These are phyloP conservation scores for Heterodera filipjevi DNA, from an alignment of 2,888 invertebrate species.

Conservation along the genomic window DNA sequence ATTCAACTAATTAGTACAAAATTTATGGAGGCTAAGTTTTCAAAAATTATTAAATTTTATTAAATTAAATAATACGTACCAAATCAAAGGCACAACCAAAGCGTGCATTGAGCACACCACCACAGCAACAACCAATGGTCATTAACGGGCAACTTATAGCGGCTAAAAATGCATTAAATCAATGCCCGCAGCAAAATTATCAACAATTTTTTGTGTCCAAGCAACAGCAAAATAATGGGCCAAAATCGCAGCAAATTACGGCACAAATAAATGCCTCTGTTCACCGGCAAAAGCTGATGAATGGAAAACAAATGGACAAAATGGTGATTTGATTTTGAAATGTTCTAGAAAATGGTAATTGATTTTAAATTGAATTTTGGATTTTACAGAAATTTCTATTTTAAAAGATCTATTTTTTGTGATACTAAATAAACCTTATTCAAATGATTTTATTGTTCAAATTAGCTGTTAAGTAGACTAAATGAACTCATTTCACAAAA, in stretches of 20 bases:
- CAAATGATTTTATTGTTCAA: too few species aligned
- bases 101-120: constrained; percentile 28
- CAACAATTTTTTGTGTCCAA: not conserved
- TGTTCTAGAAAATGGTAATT: too few species aligned
- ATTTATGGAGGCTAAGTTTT: too few species aligned
- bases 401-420: too few species aligned
- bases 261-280: constrained; percentile 29
- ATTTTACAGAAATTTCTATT: too few species aligned
- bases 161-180: not conserved
- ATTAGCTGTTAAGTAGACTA: too few species aligned
- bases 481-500: too few species aligned
- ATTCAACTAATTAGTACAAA: too few species aligned
- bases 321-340: not conserved
- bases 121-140: constrained; percentile 6
- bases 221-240: not conserved
- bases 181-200: not conserved
- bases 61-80: not conserved
- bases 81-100: not conserved
- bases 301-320: not conserved
- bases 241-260: constrained; percentile 4
- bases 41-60: too few species aligned
- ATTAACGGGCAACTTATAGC: not conserved
- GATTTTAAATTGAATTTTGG: too few species aligned
- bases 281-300: constrained; percentile 14
- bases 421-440: too few species aligned